phyloP scores from a whole-genome alignment of 2,797 vertebrate genomes.

The Picus viridis region DNA sequence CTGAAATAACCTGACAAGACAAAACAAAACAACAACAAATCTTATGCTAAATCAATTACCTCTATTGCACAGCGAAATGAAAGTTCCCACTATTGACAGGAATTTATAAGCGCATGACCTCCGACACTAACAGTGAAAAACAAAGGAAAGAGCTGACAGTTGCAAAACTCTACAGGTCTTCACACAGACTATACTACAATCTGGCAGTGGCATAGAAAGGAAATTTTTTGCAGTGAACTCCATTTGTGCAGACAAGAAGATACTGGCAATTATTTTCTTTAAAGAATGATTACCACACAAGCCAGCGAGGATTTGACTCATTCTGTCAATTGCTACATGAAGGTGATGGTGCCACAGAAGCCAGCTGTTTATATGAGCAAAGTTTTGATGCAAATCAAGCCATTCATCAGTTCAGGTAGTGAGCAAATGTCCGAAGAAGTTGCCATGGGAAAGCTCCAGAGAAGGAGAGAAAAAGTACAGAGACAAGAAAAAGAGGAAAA shows the following conservation, averaged over 20 bases:
- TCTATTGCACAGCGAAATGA: constrained; percentile 14
- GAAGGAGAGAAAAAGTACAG: background rate
- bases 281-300: background rate
- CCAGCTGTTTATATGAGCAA: background rate
- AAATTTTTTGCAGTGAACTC: background rate
- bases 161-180: constrained; percentile 5
- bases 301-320: background rate
- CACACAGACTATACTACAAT: background rate
- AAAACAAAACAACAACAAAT: background rate
- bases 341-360: background rate
- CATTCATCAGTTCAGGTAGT: background rate
- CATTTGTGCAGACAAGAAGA: background rate
- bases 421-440: background rate
- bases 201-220: background rate
- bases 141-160: background rate
- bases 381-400: background rate
- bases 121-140: background rate
- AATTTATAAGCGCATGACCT: background rate
- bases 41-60: constrained; percentile 28
- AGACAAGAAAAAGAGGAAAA: background rate
- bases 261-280: background rate
- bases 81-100: background rate
- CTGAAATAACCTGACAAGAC: constrained; percentile 38
- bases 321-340: background rate
- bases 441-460: background rate